Conservation (phyloP, 1,140 invertebrate species). For the Pygmarrhopalites habei region DNA sequence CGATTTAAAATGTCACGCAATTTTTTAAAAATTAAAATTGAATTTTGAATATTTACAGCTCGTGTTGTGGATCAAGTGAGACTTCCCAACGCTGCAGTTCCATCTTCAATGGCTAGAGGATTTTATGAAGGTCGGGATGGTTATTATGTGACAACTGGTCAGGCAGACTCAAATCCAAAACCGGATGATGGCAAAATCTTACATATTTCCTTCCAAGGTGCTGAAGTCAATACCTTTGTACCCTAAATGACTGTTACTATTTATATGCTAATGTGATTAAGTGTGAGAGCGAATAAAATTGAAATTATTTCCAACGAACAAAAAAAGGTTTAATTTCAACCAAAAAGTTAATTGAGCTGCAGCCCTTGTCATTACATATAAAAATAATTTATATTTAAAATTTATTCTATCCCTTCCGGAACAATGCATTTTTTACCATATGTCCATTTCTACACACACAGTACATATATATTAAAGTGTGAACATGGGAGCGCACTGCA, state of each 20-base stretch:
- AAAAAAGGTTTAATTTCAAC: too few relatives aligned
- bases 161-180: not conserved
- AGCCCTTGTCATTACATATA: too few relatives aligned
- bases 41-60: conserved; percentile 5
- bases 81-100: conserved; percentile 6
- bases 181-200: conserved; percentile 21
- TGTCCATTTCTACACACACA: too few relatives aligned
- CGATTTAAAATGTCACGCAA: not conserved
- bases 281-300: too few relatives aligned
- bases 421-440: too few relatives aligned
- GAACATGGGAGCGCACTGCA: too few relatives aligned
- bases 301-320: too few relatives aligned
- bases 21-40: conserved; percentile 3
- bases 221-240: not conserved
- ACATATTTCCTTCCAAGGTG: conserved; percentile 11
- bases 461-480: too few relatives aligned
- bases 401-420: too few relatives aligned
- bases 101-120: conserved; percentile 21
- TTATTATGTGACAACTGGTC: conserved; percentile 19
- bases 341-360: too few relatives aligned
- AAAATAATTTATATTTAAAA: too few relatives aligned
- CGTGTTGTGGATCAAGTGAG: conserved; percentile 11
- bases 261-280: too few relatives aligned
- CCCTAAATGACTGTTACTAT: not conserved
- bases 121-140: conserved; percentile 19